Percentiles rank a stretch among this genome's conserved stretches.
Evolutionary conservation across 2,888 invertebrate genomes (phyloP).

Genomic region (Leucoma salicis): DNA sequence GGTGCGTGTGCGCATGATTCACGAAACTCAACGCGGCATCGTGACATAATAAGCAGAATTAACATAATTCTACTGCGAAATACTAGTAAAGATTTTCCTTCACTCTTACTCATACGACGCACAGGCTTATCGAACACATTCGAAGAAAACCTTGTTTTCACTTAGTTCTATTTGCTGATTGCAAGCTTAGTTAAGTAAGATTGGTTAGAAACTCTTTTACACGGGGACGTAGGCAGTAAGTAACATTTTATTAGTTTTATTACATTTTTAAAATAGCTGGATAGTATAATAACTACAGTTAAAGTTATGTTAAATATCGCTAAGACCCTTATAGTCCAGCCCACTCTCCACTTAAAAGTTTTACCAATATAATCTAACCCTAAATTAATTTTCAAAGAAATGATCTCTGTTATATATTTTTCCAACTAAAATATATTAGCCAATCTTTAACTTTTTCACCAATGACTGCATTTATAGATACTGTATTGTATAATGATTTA

Average conservation of each 20-base stretch:
- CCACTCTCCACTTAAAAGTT: too few species aligned
- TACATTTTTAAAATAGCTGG: too few species aligned
- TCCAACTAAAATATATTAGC: too few species aligned
- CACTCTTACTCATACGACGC: slow-evolving; percentile 59
- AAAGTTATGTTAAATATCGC: too few species aligned
- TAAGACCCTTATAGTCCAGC: too few species aligned
- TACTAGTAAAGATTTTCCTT: slow-evolving; percentile 58
- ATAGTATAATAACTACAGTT: too few species aligned
- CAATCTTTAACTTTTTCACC: too few species aligned
- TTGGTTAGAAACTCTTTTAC: slow-evolving; percentile 10
- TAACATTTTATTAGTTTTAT: too few species aligned
- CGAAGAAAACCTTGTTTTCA: slow-evolving; percentile 29
- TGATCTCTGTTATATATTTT: too few species aligned
- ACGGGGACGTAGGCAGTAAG: too few species aligned
- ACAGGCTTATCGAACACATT: slow-evolving; percentile 36
- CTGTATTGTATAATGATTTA: slow-evolving; percentile 19
- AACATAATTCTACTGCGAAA: slow-evolving; percentile 62
- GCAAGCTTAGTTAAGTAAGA: slow-evolving; percentile 16
- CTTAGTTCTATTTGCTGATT: slow-evolving; percentile 23
- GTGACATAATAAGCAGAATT: slow-evolving; percentile 80
- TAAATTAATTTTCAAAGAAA: too few species aligned
- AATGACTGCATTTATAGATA: not conserved
- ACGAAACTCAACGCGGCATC: slow-evolving; percentile 56
- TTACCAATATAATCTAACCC: too few species aligned
- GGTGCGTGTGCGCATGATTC: slow-evolving; percentile 65